Conservation (phyloP, 2,113 vertebrate species). For the Spheniscus mendiculus region DNA sequence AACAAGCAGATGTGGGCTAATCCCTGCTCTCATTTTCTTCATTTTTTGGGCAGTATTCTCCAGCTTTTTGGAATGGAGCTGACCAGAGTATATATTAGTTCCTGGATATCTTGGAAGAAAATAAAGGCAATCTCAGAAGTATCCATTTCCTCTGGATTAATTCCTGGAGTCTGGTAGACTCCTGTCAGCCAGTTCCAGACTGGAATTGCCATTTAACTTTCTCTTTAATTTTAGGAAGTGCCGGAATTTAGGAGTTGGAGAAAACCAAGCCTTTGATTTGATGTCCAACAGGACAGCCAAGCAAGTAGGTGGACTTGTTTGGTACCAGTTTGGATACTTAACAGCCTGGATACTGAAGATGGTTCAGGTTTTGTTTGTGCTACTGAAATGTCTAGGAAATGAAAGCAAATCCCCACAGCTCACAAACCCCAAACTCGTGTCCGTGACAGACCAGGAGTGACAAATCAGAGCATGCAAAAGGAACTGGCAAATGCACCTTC, state of each 20-base stretch:
- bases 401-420: background rate
- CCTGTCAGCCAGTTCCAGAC: background rate
- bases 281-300: background rate
- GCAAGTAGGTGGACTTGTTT: background rate
- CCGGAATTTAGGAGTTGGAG: background rate
- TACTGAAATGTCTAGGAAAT: background rate
- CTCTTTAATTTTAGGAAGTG: slow-evolving; percentile 16
- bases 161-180: slow-evolving; percentile 24
- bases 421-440: background rate
- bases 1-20: slow-evolving; percentile 8
- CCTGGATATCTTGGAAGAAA: slow-evolving; percentile 38
- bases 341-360: background rate
- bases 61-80: background rate
- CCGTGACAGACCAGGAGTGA: background rate
- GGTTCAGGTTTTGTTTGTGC: background rate
- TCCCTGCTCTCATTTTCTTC: slow-evolving; percentile 10
- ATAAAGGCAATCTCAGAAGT: slow-evolving; percentile 23
- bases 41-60: background rate
- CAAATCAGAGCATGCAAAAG: background rate
- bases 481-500: background rate
- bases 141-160: slow-evolving; percentile 47
- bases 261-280: background rate
- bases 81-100: background rate
- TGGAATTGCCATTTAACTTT: slow-evolving; percentile 19
- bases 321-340: background rate